Conservation (phyloP, 1,140 invertebrate genomes). For the Drosophila bocqueti region DNA sequence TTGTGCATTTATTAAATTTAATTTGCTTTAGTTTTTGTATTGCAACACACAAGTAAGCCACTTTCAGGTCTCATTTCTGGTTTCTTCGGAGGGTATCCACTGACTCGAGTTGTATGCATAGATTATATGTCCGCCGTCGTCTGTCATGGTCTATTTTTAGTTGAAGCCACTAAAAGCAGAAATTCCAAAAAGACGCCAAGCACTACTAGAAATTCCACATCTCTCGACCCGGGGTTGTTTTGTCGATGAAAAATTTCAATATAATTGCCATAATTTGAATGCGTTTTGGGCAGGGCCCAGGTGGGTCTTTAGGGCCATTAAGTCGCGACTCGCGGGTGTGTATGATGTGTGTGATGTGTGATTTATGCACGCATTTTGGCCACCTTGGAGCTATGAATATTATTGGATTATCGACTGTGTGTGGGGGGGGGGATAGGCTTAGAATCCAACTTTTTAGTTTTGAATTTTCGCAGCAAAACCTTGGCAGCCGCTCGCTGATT, state of each 20-base stretch:
- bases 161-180: constrained; percentile 63
- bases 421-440: constrained; percentile 23
- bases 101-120: constrained; percentile 32
- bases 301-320: constrained; percentile 34
- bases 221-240: constrained; percentile 12
- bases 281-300: constrained; percentile 71
- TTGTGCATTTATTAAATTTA: constrained; percentile 14
- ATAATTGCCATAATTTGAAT: constrained; percentile 82
- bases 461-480: constrained; percentile 18
- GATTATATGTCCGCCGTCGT: constrained; percentile 30
- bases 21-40: constrained; percentile 3
- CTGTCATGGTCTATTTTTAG: constrained; percentile 73
- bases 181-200: constrained; percentile 55
- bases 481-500: constrained; percentile 34
- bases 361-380: constrained; percentile 59
- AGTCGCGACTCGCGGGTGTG: background rate
- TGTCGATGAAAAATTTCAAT: constrained; percentile 70
- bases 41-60: constrained; percentile 4
- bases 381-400: constrained; percentile 55
- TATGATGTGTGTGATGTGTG: constrained; percentile 28
- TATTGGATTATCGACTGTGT: background rate
- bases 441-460: constrained; percentile 56
- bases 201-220: constrained; percentile 56
- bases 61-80: background rate
- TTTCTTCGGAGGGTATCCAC: constrained; percentile 26